phyloP scores from a whole-genome alignment of 2,797 vertebrate genomes.

The Emydoidea blandingii region DNA sequence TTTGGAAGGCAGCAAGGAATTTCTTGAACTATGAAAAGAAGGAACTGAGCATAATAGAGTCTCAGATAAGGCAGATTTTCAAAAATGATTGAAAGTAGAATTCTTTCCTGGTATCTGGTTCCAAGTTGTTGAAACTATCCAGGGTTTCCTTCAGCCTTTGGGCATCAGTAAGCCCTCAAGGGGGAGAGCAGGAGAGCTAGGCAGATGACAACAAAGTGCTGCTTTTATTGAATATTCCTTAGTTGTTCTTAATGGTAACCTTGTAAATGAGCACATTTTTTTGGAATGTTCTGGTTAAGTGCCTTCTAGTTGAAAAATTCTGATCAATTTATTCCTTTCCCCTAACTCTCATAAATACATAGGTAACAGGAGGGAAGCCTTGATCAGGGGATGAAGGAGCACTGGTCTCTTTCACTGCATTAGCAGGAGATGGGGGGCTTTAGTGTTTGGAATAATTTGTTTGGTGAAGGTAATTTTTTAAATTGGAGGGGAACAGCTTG shows the following conservation, averaged over 20 bases:
- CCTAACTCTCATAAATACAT: constrained; percentile 31
- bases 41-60: constrained; percentile 26
- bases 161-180: neutral
- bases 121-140: constrained; percentile 37
- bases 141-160: constrained; percentile 6
- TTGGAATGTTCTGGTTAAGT: constrained; percentile 30
- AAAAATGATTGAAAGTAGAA: constrained; percentile 42
- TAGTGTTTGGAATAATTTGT: neutral
- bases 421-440: neutral
- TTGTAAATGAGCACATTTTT: neutral
- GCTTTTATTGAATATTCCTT: neutral
- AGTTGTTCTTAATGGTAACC: neutral
- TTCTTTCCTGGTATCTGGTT: constrained; percentile 27
- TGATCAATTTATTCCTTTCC: constrained; percentile 22
- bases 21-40: constrained; percentile 63
- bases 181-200: neutral
- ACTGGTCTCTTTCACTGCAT: neutral
- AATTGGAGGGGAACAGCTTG: neutral
- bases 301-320: constrained; percentile 32
- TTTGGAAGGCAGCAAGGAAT: constrained; percentile 32
- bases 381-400: constrained; percentile 21
- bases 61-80: constrained; percentile 24
- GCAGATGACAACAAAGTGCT: neutral
- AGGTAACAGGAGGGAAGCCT: constrained; percentile 1
- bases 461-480: neutral